Evolutionary conservation across 2,113 vertebrate genomes (phyloP).

Genomic region (Nannobrachium achirus): DNA sequence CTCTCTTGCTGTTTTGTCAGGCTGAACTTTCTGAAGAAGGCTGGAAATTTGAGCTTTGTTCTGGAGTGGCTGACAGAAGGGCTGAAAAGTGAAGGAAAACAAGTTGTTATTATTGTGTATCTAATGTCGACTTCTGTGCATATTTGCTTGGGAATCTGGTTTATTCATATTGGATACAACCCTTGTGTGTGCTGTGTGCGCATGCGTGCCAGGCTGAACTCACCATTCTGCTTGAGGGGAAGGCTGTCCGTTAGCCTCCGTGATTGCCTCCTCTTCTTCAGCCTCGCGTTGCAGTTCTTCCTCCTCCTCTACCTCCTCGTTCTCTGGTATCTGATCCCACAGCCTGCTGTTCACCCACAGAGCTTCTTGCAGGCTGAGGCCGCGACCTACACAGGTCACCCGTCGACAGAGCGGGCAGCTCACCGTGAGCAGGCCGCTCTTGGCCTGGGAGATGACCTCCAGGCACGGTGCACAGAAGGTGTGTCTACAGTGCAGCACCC

Average conservation of each 20-base stretch:
- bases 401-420: constrained; percentile 77
- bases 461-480: constrained; percentile 78
- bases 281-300: constrained; percentile 3
- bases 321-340: constrained; percentile 75
- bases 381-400: constrained; percentile 66
- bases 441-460: constrained; percentile 62
- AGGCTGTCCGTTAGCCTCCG: constrained; percentile 27
- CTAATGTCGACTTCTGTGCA: too few species aligned
- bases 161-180: too few species aligned
- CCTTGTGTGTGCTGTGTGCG: neutral
- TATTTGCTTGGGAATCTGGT: too few species aligned
- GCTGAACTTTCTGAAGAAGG: constrained; percentile 69
- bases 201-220: constrained; percentile 33
- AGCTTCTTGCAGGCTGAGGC: constrained; percentile 62
- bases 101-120: neutral
- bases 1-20: constrained; percentile 63
- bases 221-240: constrained; percentile 62
- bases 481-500: constrained; percentile 79
- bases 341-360: constrained; percentile 74
- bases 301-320: constrained; percentile 22
- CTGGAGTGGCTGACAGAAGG: constrained; percentile 36
- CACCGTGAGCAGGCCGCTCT: constrained; percentile 60
- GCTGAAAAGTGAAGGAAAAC: constrained; percentile 45
- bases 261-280: constrained; percentile 34
- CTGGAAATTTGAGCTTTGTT: constrained; percentile 66